Evolutionary conservation across 2,797 vertebrate genomes (phyloP), one percentile per base, ranked within the genome.

Genomic region (Semaprochilodus insignis): DNA sequence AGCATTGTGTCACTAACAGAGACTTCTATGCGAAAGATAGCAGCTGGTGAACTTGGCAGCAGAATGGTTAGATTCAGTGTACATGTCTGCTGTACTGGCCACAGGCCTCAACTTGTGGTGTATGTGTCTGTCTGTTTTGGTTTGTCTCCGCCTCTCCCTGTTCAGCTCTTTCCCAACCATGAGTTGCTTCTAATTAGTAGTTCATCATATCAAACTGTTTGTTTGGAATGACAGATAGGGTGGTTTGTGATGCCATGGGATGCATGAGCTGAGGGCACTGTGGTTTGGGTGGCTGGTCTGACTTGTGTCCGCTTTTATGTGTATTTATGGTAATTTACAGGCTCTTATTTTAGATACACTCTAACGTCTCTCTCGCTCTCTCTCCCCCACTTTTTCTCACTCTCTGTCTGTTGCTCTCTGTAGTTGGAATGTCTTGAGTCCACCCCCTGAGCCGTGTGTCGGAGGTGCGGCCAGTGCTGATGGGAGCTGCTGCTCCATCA

Each of bases 401-500:
- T 78, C 57, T 71, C 25, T 76, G 54, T 86, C 57, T 59, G 15
- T 80, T 25, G 74, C 59, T 85, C 10, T 44, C 1, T 48, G n/a
- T 93, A 96, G 96, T 80, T 92, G 88, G 91, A 88, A 96, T 95
- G 95, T 95, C 94, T 92, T 94, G 95, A 97, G 85, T 87, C 86
- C 80, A 84, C 48, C 81, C 44, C 55, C 89, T 88, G 90, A 90
- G 91, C 90, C 86, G 88, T 87, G 91, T 86, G 70, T 91, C 91
- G 91, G 92, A 92, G 91, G 88, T 70, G 89, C 88, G 88, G 89
- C 89, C 83, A 85, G 89, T 70, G 52, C 94, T 62, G 93, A 92
- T 93, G 95, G 97, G 97, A 97, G 93, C 93, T 90, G 90, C 93
- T 92, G 93, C 93, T 95, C 94, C 96, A 96, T 96, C 97, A 99